phyloP scores from a whole-genome alignment of 1,140 invertebrate species.

The Plutomurus gul region DNA sequence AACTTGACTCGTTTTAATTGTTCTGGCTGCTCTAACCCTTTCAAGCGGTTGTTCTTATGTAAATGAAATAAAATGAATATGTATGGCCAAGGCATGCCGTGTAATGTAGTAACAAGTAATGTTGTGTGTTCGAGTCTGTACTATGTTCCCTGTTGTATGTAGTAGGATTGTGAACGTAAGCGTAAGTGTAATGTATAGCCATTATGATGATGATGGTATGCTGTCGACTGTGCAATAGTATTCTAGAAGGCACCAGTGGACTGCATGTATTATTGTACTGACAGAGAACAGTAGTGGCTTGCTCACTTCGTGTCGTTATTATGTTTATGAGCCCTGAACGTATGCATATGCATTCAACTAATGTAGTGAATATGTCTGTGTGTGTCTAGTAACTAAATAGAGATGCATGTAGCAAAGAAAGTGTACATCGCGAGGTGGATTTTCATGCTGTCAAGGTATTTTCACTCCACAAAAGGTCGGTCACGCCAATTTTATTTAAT shows the following conservation, averaged over 20 bases:
- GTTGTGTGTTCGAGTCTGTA: no score
- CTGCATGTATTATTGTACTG: not conserved
- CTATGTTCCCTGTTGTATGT: not conserved
- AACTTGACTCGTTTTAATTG: slow-evolving; percentile 25
- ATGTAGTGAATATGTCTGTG: not conserved
- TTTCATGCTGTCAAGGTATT: slow-evolving; percentile 17
- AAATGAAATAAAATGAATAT: slow-evolving; percentile 10
- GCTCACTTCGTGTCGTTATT: slow-evolving; percentile 15
- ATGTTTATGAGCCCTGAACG: slow-evolving; percentile 11
- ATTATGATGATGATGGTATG: slow-evolving; percentile 11
- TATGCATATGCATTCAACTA: slow-evolving; percentile 11
- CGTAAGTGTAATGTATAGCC: not conserved
- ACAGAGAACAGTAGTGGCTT: not conserved
- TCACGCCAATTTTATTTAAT: slow-evolving; percentile 4
- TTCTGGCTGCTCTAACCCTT: not conserved
- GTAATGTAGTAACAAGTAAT: not conserved
- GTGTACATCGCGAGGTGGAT: not conserved
- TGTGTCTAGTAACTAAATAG: not conserved
- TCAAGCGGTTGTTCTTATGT: not conserved
- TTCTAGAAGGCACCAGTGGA: not conserved
- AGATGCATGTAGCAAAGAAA: not conserved
- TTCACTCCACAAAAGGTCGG: not conserved
- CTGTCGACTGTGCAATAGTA: not conserved
- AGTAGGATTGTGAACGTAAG: not conserved
- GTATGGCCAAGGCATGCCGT: not conserved